Base-by-base conservation (phyloP, 1,140 invertebrate species). In the Aporrectodea caliginosa region DNA sequence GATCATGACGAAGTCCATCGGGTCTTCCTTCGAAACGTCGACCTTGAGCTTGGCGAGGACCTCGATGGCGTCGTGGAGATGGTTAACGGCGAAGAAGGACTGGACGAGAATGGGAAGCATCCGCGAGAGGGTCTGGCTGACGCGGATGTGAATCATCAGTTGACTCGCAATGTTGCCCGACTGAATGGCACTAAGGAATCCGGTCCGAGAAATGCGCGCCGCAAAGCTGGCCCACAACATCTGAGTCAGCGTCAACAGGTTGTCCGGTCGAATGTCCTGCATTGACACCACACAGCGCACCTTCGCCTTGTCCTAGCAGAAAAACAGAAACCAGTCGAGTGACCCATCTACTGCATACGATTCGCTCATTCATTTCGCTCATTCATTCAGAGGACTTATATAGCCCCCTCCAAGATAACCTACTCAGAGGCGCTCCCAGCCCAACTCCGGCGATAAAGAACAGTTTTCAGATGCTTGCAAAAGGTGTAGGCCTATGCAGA, bases 151-250 rank as follows among this genome's bases (percentile, higher is more conserved):
- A 31, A 29, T 27, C 31, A 75, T 35, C 73, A 75, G 43, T 27
- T 75, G 33, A 16, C 73, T 33, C 1, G 73, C 73, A 29, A 75
- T 75, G 32, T 35, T 35, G 29, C 73, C 73, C 43, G 73, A 35
- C 33, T 1, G 43, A 14, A 73, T 2, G 34, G 16, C 31, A 31
- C 34, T 35, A 22, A 30, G n/a, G 31, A 29, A 0, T 22, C 34
- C 31, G 16, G 73, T 31, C n/a, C 34, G 16, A 6, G 73, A 22
- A 31, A 33, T 33, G 34, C 34, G 34, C 1, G n/a, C 73, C 73
- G 33, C 30, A 12, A 35, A 75, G 1, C 33, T 33, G 16, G 16
- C n/a, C 2, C 33, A 33, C 6, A n/a, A 29, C 33, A 75, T 33
- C 1, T 33, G 33, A 2, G 73, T 22, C 73, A 0, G 30, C 16